Conservation (phyloP, 1,140 invertebrate genomes). For the Drosophila tani region DNA sequence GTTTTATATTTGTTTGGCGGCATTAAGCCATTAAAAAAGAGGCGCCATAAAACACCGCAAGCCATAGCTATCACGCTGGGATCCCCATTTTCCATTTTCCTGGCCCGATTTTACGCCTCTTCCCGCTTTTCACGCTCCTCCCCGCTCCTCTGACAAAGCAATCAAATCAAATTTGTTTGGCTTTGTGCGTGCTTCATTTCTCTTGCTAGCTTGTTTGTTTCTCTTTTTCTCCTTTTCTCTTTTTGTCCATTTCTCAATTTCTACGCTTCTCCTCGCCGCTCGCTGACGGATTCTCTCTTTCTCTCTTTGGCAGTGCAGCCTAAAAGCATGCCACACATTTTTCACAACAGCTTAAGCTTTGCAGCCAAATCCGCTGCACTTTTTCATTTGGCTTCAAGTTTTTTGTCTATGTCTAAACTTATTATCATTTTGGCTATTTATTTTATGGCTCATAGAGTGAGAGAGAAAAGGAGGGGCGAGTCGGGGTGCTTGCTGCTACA, state of each 20-base stretch:
- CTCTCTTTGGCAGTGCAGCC: slow-evolving; percentile 52
- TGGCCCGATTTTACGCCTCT: slow-evolving; percentile 8
- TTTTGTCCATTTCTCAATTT: slow-evolving; percentile 19
- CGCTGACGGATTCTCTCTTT: neutral
- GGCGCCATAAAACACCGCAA: slow-evolving; percentile 58
- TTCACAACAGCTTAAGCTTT: slow-evolving; percentile 76
- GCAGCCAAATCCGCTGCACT: slow-evolving; percentile 77
- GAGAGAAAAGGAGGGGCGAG: neutral
- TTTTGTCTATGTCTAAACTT: slow-evolving; percentile 81
- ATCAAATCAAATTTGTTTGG: slow-evolving; percentile 81
- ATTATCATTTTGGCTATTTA: slow-evolving; percentile 82
- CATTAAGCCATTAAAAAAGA: slow-evolving; percentile 80
- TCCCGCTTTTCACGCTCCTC: no score
- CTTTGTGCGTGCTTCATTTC: slow-evolving; percentile 46
- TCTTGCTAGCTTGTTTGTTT: slow-evolving; percentile 36
- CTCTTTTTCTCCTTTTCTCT: neutral
- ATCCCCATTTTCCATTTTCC: slow-evolving; percentile 12
- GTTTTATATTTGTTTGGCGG: slow-evolving; percentile 76
- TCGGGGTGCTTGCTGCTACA: slow-evolving; percentile 40
- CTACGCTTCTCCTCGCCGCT: neutral
- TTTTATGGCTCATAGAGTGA: slow-evolving; percentile 62
- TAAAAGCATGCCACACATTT: slow-evolving; percentile 79
- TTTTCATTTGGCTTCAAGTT: slow-evolving; percentile 80
- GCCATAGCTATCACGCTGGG: slow-evolving; percentile 53
- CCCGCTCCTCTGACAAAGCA: slow-evolving; percentile 26